Percentiles rank a stretch among this genome's conserved stretches.
Evolutionary conservation across 30 jellyfish, hydroid and myxozoan species (phyloP).

Genomic region (Euphysa ruthae): DNA sequence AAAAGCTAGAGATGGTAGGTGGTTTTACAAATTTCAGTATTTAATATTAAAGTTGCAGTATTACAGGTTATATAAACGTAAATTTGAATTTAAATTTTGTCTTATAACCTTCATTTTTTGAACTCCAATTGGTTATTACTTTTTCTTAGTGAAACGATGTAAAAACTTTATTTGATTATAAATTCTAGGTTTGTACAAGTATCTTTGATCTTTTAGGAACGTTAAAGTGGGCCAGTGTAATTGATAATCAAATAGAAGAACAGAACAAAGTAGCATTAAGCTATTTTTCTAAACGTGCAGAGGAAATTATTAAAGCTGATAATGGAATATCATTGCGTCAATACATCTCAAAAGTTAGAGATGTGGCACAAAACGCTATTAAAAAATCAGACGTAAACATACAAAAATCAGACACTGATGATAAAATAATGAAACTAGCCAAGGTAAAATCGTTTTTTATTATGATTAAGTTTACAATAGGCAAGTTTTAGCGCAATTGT

Average conservation of each 20-base stretch:
- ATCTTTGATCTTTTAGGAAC: constrained; percentile 55
- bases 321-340: constrained; percentile 23
- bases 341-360: constrained; percentile 13
- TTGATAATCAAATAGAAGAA: constrained; percentile 51
- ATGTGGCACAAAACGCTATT: constrained; percentile 20
- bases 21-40: too few relatives aligned
- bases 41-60: too few relatives aligned
- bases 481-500: too few relatives aligned
- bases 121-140: too few relatives aligned
- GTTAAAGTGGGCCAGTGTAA: constrained; percentile 56
- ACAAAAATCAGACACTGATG: constrained; percentile 29
- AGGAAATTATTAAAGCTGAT: constrained; percentile 47
- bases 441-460: neutral
- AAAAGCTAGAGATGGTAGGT: constrained; percentile 67
- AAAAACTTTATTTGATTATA: too few relatives aligned
- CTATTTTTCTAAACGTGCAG: constrained; percentile 47
- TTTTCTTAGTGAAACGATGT: too few relatives aligned
- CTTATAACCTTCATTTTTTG: too few relatives aligned
- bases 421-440: constrained; percentile 23
- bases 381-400: constrained; percentile 17
- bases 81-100: too few relatives aligned
- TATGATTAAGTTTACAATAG: too few relatives aligned
- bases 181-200: too few relatives aligned
- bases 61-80: too few relatives aligned
- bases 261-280: constrained; percentile 63